Evolutionary conservation across 2,888 invertebrate genomes (phyloP), one percentile per base, ranked within the genome.

Genomic region (Drosophila formosana): DNA sequence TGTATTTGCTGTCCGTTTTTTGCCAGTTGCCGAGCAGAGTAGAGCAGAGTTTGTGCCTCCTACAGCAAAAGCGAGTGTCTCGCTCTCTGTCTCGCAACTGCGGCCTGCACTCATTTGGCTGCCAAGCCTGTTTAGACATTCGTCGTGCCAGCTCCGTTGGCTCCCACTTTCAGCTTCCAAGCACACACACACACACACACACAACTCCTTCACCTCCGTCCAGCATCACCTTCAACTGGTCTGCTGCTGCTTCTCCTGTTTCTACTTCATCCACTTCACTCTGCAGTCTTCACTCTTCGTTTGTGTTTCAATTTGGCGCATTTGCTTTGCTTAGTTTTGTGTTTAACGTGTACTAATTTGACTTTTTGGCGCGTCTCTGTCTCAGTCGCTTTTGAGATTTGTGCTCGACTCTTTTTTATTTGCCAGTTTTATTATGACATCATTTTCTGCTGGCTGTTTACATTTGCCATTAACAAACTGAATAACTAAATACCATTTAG

Each of bases 1-100:
- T 82, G 82, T 79, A 88, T 82, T 82, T 82, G 82, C 82, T 88
- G 88, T 82, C 88, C 77, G 85, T 79, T 76, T 79, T 75, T 66
- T 72, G 63, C 73, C 73, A 66, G 77, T 66, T 65, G 57, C n/a
- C n/a, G n/a, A n/a, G n/a, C n/a, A n/a, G n/a, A n/a, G n/a, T n/a
- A n/a, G n/a, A n/a, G n/a, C n/a, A n/a, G n/a, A n/a, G n/a, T n/a
- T n/a, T n/a, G n/a, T n/a, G n/a, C 72, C 84, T 81, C 80, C 81
- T 82, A 76, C 62, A 53, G 72, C 51, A 45, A 45, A 46, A 49
- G 56, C 46, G 4, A n/a, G n/a, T 9, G 7, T 26, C 37, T 18
- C 18, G 37, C 34, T 23, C 26, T 11, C 50, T 37, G 3, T 57
- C 43, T 51, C 53, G 58, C 65, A 41, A 49, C 67, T 68, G 62